A percentile compares a stretch with the other conserved stretches of the same genome.
These are phyloP conservation scores for Poeciliopsis paucimaculata DNA, from an alignment of 2,797 vertebrate species.

Conservation along the genomic window DNA sequence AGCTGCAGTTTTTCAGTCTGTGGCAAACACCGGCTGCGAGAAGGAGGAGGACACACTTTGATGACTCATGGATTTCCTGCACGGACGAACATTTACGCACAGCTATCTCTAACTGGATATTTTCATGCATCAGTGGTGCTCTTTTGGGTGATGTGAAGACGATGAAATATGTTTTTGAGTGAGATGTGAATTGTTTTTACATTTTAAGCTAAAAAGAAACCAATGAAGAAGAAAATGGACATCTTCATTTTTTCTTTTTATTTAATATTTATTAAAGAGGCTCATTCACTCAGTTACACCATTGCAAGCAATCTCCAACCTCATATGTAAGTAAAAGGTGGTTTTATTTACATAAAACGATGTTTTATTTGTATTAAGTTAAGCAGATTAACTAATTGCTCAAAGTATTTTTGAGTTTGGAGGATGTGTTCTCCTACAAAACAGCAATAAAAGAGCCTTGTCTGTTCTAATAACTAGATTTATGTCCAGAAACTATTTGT, in stretches of 20 bases:
- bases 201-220: neutral
- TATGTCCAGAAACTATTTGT: neutral
- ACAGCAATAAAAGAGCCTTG: neutral
- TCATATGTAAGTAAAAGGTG: slow-evolving; percentile 80
- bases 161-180: slow-evolving; percentile 24
- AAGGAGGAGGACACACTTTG: neutral
- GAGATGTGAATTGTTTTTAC: slow-evolving; percentile 9
- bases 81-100: slow-evolving; percentile 22
- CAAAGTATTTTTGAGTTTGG: neutral
- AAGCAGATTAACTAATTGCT: neutral
- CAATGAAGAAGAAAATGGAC: slow-evolving; percentile 63
- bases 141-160: neutral
- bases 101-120: neutral
- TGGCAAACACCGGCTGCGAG: slow-evolving; percentile 9
- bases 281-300: slow-evolving; percentile 60
- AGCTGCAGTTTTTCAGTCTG: slow-evolving; percentile 20
- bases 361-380: neutral
- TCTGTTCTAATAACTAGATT: neutral
- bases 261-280: slow-evolving; percentile 68
- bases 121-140: neutral
- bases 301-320: slow-evolving; percentile 68
- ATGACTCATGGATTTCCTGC: slow-evolving; percentile 1
- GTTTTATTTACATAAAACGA: neutral
- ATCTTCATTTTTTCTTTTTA: slow-evolving; percentile 54
- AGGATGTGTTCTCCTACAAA: neutral